Evolutionary conservation across 2,113 vertebrate species (phyloP).

Genomic region (Apus apus): DNA sequence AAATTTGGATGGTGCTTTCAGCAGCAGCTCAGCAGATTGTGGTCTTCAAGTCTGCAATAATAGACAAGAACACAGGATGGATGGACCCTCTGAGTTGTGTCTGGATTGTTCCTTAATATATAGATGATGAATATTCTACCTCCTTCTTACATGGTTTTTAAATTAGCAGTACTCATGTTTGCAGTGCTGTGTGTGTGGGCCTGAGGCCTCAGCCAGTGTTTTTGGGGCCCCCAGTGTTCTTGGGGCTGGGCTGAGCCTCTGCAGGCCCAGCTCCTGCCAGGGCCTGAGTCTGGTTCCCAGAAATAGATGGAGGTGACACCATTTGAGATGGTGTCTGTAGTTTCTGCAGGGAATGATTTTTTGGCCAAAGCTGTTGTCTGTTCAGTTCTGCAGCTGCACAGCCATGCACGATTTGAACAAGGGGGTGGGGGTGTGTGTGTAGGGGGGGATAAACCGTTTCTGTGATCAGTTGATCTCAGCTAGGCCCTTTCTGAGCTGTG

Average conservation of each 20-base stretch:
- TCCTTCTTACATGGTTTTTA: not conserved
- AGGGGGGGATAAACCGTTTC: too few species aligned
- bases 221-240: accelerated
- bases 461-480: not conserved
- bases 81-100: too few species aligned
- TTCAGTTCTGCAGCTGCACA: not conserved
- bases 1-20: not conserved
- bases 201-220: accelerated
- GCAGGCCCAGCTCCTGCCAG: not conserved
- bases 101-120: not conserved
- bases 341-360: not conserved
- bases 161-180: accelerated
- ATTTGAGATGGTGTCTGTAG: accelerated
- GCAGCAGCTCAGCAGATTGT: accelerated
- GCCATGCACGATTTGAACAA: accelerated
- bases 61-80: accelerated
- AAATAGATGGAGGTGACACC: not conserved
- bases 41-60: not conserved
- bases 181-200: not conserved
- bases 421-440: too few species aligned
- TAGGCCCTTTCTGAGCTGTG: accelerated
- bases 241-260: not conserved
- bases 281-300: accelerated
- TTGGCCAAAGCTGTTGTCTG: not conserved
- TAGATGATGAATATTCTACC: too few species aligned